Evolutionary conservation across 2,113 vertebrate species (phyloP).

Genomic region (Saimiri boliviensis): DNA sequence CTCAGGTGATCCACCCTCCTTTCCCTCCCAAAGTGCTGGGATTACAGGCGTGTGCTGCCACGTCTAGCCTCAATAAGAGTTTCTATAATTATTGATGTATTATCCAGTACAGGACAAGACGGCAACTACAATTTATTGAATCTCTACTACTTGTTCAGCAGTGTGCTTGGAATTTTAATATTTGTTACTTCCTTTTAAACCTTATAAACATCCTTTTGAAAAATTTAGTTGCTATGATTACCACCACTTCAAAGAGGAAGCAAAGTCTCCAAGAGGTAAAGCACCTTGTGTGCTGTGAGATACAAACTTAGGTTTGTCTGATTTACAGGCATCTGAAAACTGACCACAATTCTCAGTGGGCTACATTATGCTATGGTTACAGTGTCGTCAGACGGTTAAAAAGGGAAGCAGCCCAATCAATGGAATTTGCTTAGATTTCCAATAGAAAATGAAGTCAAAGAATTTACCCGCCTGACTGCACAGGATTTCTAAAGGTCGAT

Average conservation of each 20-base stretch:
- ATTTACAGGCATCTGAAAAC: background rate
- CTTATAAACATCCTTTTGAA: background rate
- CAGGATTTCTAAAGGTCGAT: background rate
- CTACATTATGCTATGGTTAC: background rate
- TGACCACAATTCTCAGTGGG: background rate
- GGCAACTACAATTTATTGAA: background rate
- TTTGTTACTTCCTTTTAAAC: background rate
- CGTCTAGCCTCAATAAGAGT: background rate
- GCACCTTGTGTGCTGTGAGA: background rate
- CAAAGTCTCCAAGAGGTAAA: background rate
- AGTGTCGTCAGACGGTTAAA: background rate
- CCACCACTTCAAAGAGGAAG: background rate
- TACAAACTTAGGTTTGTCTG: background rate
- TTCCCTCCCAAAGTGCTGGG: too few relatives aligned
- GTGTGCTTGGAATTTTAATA: background rate
- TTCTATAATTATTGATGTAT: background rate
- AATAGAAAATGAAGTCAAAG: background rate
- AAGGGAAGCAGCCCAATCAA: background rate
- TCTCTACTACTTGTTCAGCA: background rate
- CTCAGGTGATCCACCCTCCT: too few relatives aligned
- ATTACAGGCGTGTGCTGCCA: too few relatives aligned
- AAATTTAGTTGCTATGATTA: background rate
- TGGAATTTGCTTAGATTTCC: background rate
- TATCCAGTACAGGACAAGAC: background rate
- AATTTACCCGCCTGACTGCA: background rate